Evolutionary conservation across 2,113 vertebrate species (phyloP).

Genomic region (Morone chrysops): DNA sequence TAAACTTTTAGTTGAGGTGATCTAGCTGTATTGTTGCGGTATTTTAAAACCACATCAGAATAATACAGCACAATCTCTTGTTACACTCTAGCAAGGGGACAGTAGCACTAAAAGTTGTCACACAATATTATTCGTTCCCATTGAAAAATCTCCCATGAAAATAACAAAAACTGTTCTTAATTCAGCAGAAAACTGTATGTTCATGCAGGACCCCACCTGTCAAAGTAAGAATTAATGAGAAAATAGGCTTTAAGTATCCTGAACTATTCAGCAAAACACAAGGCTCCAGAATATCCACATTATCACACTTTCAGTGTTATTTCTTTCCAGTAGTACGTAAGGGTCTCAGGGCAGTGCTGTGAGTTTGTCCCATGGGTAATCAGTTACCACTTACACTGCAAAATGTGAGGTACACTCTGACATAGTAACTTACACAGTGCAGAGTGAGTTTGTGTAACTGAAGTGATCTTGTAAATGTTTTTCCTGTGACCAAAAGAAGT

Average conservation of each 20-base stretch:
- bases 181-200: neutral
- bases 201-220: neutral
- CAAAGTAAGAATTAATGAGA: neutral
- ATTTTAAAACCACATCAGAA: too few relatives aligned
- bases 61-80: too few relatives aligned
- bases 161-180: neutral
- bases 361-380: neutral
- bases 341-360: neutral
- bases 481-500: neutral
- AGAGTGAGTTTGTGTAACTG: constrained; percentile 4
- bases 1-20: neutral
- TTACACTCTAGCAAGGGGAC: neutral
- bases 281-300: neutral
- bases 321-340: neutral
- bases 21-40: neutral
- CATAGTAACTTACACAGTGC: neutral
- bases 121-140: too few relatives aligned
- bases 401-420: neutral
- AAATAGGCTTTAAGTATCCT: neutral
- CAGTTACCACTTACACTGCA: neutral
- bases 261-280: neutral
- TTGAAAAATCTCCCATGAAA: neutral
- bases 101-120: too few relatives aligned
- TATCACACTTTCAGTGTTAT: neutral
- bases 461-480: constrained; percentile 8